phyloP scores from a whole-genome alignment of 53 echinoderm and acorn worm genomes.

The Henricia sp. region DNA sequence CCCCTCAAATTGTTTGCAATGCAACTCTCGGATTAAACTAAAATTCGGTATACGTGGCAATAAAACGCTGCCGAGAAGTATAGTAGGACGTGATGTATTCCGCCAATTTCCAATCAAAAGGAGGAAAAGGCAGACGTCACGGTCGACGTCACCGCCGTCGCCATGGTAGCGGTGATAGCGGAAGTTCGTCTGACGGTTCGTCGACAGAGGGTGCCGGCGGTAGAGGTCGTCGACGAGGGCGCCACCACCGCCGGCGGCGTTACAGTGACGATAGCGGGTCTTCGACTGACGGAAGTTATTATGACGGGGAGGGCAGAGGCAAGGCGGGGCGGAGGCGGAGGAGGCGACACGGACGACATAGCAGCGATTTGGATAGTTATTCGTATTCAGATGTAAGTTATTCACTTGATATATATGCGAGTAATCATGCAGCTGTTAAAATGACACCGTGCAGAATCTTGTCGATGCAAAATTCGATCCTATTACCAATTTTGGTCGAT shows the following conservation, averaged over 20 bases:
- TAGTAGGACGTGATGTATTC: slow-evolving; percentile 12
- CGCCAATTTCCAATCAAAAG: slow-evolving; percentile 51
- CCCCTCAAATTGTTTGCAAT: too few relatives aligned
- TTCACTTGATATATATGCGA: too few relatives aligned
- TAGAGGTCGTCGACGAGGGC: slow-evolving; percentile 17
- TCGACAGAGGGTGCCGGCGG: not conserved
- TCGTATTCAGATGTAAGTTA: slow-evolving; percentile 51
- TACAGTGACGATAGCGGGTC: slow-evolving; percentile 28
- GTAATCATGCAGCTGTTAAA: too few relatives aligned
- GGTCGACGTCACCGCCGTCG: slow-evolving; percentile 30
- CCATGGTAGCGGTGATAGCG: slow-evolving; percentile 24
- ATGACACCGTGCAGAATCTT: too few relatives aligned
- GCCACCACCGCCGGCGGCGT: slow-evolving; percentile 10
- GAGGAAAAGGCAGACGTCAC: slow-evolving; percentile 45
- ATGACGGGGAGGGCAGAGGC: slow-evolving; percentile 11
- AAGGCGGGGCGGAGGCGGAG: slow-evolving; percentile 50
- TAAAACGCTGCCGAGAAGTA: not conserved
- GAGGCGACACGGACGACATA: slow-evolving; percentile 29
- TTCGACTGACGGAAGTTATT: not conserved
- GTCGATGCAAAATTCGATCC: too few relatives aligned
- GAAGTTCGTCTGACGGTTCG: slow-evolving; percentile 8
- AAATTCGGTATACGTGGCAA: not conserved
- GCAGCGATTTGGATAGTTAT: slow-evolving; percentile 23
- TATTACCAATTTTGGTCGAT: too few relatives aligned
- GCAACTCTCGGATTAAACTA: too few relatives aligned